phyloP scores from a whole-genome alignment of 2,888 invertebrate species.

The Priocnemis perturbator region DNA sequence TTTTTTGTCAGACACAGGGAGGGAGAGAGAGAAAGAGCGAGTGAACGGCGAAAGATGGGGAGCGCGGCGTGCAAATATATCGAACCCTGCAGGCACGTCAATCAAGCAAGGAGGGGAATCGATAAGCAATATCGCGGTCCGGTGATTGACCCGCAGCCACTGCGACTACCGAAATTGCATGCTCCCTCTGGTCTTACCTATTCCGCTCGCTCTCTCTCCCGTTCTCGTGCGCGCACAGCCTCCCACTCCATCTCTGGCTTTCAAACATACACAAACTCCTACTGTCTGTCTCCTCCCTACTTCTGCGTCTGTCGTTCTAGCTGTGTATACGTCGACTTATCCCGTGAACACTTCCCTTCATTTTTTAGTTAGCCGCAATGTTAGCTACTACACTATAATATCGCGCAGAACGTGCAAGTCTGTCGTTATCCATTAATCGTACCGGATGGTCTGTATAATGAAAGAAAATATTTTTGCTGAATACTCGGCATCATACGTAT shows the following conservation, averaged over 20 bases:
- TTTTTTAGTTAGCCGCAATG: no score
- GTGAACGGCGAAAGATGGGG: no score
- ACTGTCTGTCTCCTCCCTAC: background rate
- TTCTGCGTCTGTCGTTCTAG: background rate
- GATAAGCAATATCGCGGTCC: slow-evolving; percentile 65
- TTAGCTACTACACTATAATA: no score
- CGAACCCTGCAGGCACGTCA: slow-evolving; percentile 43
- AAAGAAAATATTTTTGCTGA: no score
- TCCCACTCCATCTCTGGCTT: background rate
- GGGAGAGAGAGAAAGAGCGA: no score
- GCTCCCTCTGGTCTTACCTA: slow-evolving; percentile 29
- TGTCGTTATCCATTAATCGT: no score
- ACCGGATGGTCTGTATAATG: no score
- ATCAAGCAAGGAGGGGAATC: slow-evolving; percentile 57
- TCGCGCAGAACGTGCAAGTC: no score
- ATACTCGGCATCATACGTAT: no score
- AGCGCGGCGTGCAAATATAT: background rate
- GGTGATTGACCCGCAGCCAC: slow-evolving; percentile 56
- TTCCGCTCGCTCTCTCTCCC: background rate
- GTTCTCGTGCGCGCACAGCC: background rate
- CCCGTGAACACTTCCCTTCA: no score
- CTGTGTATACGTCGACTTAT: no score
- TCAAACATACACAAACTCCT: background rate
- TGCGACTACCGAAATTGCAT: slow-evolving; percentile 53
- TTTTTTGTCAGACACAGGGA: no score